Evolutionary conservation across 2,888 invertebrate genomes (phyloP), one percentile per base, ranked within the genome.

Genomic region (Chloroclysta siterata): DNA sequence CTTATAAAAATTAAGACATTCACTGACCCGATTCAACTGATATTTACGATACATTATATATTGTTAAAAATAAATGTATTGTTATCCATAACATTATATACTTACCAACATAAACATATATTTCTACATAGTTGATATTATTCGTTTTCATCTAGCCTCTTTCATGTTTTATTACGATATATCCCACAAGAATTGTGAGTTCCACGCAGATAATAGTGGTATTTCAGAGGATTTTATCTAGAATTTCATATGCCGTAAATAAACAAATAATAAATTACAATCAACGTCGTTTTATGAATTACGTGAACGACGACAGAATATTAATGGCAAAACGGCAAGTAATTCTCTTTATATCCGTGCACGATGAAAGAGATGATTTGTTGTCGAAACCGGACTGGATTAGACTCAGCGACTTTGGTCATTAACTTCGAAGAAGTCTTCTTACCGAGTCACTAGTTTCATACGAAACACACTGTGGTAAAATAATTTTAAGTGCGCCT

Each of bases 311-410:
- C 66, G 67, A 71, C 65, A 72, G 70, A 71, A 77, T 78, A 74
- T 78, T 80, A 74, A 77, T 77, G 72, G 77, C 79, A 84, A 80
- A 75, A 67, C 55, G 47, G 50, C 52, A 60, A 54, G 54, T 57
- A 60, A 66, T 82, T 80, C 78, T 78, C 75, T 74, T 80, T 84
- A 84, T 60, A 84, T 83, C 80, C 77, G 69, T 67, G 71, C 73
- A 83, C 82, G 85, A 86, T 81, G 72, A 77, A 67, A 65, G 72
- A 75, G 77, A 83, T 84, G 83, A 85, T 85, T 87, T 83, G 81
- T 83, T 83, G 78, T 80, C 80, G 82, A 77, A 82, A 82, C 78
- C 81, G 79, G 80, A 76, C 72, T 73, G 79, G 66, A 76, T 68
- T 74, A 76, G 76, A 74, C 74, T 52, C 71, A 65, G 72, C 73